phyloP scores from a whole-genome alignment of 2,797 vertebrate species.

The Taeniopygia guttata region DNA sequence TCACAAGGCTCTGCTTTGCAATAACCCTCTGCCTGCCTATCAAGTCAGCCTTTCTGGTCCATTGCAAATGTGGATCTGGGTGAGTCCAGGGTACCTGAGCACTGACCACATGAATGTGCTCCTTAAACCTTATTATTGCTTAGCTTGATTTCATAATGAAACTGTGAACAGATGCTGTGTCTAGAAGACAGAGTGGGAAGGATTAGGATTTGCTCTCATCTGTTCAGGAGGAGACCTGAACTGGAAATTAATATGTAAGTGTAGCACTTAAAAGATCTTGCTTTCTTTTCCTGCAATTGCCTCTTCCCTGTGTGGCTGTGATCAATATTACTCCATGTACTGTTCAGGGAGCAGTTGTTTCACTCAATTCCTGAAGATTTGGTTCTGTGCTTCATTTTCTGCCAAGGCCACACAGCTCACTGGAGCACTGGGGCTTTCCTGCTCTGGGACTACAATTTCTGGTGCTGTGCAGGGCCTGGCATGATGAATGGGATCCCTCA shows the following conservation, averaged over 20 bases:
- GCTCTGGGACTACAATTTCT: not conserved
- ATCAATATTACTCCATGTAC: not conserved
- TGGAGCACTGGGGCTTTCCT: not conserved
- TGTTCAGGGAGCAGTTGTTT: not conserved
- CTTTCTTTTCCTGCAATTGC: not conserved
- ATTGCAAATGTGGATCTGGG: not conserved
- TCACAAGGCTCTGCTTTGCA: not conserved
- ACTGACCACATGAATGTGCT: not conserved
- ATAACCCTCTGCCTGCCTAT: not conserved
- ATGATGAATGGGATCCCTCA: not conserved
- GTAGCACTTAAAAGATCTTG: not conserved
- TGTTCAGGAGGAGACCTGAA: not conserved
- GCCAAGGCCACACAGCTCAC: not conserved
- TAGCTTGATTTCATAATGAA: not conserved
- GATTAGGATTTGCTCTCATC: not conserved
- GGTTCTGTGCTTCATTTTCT: not conserved
- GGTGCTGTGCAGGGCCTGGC: not conserved
- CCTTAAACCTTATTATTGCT: not conserved
- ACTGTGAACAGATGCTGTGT: not conserved
- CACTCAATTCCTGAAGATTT: not conserved
- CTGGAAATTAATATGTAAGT: not conserved
- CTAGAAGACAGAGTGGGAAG: not conserved
- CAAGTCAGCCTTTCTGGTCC: not conserved
- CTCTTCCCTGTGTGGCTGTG: not conserved
- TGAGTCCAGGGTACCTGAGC: not conserved